A percentile compares a stretch with the other conserved stretches of the same genome.
Conservation (phyloP, 2,888 invertebrate genomes). For the Oligia fasciuncula region DNA sequence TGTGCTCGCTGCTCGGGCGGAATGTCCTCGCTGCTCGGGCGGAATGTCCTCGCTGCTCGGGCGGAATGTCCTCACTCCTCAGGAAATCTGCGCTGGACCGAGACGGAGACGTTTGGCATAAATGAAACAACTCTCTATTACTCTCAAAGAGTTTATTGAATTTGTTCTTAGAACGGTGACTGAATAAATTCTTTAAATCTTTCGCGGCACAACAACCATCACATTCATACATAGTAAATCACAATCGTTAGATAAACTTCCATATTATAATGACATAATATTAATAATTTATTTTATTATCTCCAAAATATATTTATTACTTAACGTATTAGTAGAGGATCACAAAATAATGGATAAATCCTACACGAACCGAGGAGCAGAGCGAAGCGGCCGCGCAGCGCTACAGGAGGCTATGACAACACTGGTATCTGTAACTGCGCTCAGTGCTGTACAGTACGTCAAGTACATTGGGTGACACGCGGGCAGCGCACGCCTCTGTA, state of each 20-base stretch:
- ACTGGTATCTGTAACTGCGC: not conserved
- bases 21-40: too few species aligned
- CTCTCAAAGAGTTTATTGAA: slow-evolving; percentile 84
- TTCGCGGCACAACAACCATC: slow-evolving; percentile 65
- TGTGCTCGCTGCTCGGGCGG: too few species aligned
- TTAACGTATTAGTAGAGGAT: slow-evolving; percentile 72
- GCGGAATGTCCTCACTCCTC: not conserved
- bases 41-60: too few species aligned
- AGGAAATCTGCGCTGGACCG: not conserved
- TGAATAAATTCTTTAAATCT: slow-evolving; percentile 72
- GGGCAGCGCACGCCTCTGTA: too few species aligned
- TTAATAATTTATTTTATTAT: slow-evolving; percentile 64
- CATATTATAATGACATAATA: slow-evolving; percentile 61
- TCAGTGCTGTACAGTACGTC: not conserved
- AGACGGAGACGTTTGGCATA: slow-evolving; percentile 2
- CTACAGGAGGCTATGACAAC: not conserved
- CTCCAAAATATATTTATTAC: slow-evolving; percentile 73
- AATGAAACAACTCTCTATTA: slow-evolving; percentile 69
- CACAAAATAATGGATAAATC: slow-evolving; percentile 72
- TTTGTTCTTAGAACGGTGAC: slow-evolving; percentile 84
- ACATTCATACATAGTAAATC: slow-evolving; percentile 69
- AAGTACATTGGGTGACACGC: too few species aligned
- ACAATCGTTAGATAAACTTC: slow-evolving; percentile 62
- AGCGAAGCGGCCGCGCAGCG: slow-evolving; percentile 2
- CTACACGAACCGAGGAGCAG: slow-evolving; percentile 55